Evolutionary conservation across 2,113 vertebrate genomes (phyloP), one percentile per base, ranked within the genome.

Genomic region (Phyllopteryx taeniolatus): DNA sequence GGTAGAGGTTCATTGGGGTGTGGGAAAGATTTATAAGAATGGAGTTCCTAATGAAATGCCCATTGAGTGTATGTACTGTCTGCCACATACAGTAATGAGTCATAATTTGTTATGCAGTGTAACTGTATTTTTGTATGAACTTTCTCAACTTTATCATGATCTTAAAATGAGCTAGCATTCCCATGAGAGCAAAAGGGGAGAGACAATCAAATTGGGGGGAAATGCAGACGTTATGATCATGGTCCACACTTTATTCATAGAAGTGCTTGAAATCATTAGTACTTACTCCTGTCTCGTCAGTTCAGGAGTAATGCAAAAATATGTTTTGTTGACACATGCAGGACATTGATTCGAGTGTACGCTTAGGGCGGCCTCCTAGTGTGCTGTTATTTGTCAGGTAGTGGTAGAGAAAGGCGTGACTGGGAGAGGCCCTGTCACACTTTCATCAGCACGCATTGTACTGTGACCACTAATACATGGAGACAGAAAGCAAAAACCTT

Each of bases 391-490:
- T 54, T 83, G 67, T 87, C 82, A 79, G 85, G 88, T 84, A 69
- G 81, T 5, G 47, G 44, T 53, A 27, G 57, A 88, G 83, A 85
- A 84, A 72, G 90, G 88, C 78, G 88, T 87, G 83, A 72, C 84
- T 73, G 88, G 83, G 83, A 83, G 83, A 76, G 85, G 86, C 59
- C 69, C 8, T 39, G 74, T 60, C 60, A 80, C 83, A 74, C 83
- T 81, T 83, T 88, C 80, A 76, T 83, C 81, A 75, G 47, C 43
- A 74, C 76, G 88, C 71, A 27, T 67, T 72, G 59, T 20, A 75
- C 43, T 85, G 85, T 88, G 85, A 86, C 82, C 67, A 86, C 82
- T 87, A 85, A 88, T 81, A 79, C 71, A 59, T 62, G 84, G 69
- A 87, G 86, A 87, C 71, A 63, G 81, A 85, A 79, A 85, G 46